These are phyloP conservation scores for Flexamia atlantica DNA, from an alignment of 2,888 invertebrate genomes.

Conservation along the genomic window DNA sequence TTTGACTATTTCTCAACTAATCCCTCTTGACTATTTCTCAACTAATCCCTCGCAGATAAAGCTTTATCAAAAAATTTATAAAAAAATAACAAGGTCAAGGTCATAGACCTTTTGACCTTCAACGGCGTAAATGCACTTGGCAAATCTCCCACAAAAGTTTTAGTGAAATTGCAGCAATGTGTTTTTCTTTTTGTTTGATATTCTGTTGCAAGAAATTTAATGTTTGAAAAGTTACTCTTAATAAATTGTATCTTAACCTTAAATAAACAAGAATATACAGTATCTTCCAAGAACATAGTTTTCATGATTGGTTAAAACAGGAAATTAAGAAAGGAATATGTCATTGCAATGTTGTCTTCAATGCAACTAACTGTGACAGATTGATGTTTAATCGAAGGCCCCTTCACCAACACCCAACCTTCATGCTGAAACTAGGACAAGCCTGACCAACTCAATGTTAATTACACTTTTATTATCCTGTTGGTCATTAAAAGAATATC, in stretches of 20 bases:
- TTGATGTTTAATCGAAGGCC: not conserved
- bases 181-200: too few relatives aligned
- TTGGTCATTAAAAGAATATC: too few relatives aligned
- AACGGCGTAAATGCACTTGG: slow-evolving; percentile 1
- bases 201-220: too few relatives aligned
- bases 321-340: too few relatives aligned
- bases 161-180: not conserved
- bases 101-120: slow-evolving; percentile 2
- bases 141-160: not conserved
- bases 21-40: not conserved
- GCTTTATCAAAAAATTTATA: not conserved
- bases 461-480: too few relatives aligned
- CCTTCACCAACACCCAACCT: slow-evolving; percentile 5
- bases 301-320: too few relatives aligned
- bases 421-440: slow-evolving; percentile 22
- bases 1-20: too few relatives aligned
- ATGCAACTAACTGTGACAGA: slow-evolving; percentile 35
- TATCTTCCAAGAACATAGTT: too few relatives aligned
- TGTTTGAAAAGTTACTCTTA: too few relatives aligned
- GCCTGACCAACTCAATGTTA: not conserved
- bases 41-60: not conserved
- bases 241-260: too few relatives aligned
- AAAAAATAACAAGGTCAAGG: slow-evolving; percentile 1
- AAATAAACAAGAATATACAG: too few relatives aligned
- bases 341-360: not conserved